Evolutionary conservation across 2,888 invertebrate genomes (phyloP).

Genomic region (Lepidonotus clava): DNA sequence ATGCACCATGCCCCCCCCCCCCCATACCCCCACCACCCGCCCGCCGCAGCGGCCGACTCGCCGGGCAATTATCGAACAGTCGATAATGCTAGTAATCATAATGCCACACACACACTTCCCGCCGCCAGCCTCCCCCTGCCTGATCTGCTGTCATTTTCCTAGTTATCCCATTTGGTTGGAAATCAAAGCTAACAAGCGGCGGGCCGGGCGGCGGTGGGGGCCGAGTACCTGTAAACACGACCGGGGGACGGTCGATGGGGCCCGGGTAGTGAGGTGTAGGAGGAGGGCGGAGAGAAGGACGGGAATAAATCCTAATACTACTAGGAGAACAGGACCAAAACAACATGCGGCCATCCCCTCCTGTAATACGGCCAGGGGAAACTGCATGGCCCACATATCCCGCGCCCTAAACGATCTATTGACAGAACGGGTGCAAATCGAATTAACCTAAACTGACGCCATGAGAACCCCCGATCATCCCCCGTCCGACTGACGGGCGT

Average conservation of each 20-base stretch:
- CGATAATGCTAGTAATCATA: slow-evolving; percentile 51
- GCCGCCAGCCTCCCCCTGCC: not conserved
- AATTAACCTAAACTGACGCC: slow-evolving; percentile 28
- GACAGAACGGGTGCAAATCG: slow-evolving; percentile 39
- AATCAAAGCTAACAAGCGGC: slow-evolving; percentile 46
- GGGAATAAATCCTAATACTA: no score
- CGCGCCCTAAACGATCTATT: slow-evolving; percentile 43
- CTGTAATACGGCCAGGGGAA: slow-evolving; percentile 15
- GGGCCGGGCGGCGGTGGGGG: not conserved
- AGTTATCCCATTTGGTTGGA: slow-evolving; percentile 49
- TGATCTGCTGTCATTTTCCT: slow-evolving; percentile 36
- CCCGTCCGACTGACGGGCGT: no score
- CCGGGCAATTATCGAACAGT: slow-evolving; percentile 15
- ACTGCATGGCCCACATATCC: slow-evolving; percentile 12
- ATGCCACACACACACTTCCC: slow-evolving; percentile 45
- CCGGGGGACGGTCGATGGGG: not conserved
- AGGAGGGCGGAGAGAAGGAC: not conserved
- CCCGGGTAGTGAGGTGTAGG: not conserved
- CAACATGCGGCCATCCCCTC: not conserved
- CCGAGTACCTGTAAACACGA: slow-evolving; percentile 35
- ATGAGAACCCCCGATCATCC: not conserved
- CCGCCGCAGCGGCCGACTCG: not conserved
- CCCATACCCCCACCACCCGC: not conserved
- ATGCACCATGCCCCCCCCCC: not conserved
- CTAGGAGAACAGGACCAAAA: no score